Conservation (phyloP, 2,113 vertebrate species). For the Philantomba maxwellii region DNA sequence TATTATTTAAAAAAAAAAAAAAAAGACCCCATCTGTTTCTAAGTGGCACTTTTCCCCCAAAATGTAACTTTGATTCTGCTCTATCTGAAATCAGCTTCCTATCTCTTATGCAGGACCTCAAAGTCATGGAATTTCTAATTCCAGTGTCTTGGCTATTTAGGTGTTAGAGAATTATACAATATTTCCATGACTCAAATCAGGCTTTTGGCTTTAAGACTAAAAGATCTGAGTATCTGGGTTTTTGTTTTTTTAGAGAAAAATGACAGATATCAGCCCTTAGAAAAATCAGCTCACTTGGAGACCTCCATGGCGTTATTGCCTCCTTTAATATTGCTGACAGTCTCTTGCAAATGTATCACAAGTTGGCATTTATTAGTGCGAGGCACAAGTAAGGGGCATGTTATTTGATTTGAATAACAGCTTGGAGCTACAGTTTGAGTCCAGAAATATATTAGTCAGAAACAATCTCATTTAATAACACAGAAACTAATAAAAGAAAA, state of each 20-base stretch:
- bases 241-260: constrained; percentile 62
- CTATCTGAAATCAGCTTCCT: neutral
- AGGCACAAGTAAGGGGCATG: constrained; percentile 98
- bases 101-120: neutral
- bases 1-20: neutral
- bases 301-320: constrained; percentile 87
- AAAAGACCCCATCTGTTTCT: neutral
- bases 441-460: constrained; percentile 99
- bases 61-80: neutral
- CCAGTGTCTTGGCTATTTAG: constrained; percentile 61
- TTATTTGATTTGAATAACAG: constrained; percentile 99
- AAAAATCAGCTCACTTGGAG: constrained; percentile 85
- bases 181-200: constrained; percentile 64
- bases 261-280: constrained; percentile 79
- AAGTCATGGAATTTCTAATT: constrained; percentile 26
- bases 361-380: constrained; percentile 98
- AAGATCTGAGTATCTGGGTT: constrained; percentile 39
- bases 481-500: constrained; percentile 99
- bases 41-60: neutral
- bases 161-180: constrained; percentile 58
- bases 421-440: constrained; percentile 92
- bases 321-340: constrained; percentile 87
- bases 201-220: constrained; percentile 75
- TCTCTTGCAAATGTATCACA: constrained; percentile 95
- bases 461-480: constrained; percentile 99